Percentiles rank a stretch among this genome's conserved stretches.
phyloP scores from a whole-genome alignment of 2,888 invertebrate species.

The Ischnura elegans region DNA sequence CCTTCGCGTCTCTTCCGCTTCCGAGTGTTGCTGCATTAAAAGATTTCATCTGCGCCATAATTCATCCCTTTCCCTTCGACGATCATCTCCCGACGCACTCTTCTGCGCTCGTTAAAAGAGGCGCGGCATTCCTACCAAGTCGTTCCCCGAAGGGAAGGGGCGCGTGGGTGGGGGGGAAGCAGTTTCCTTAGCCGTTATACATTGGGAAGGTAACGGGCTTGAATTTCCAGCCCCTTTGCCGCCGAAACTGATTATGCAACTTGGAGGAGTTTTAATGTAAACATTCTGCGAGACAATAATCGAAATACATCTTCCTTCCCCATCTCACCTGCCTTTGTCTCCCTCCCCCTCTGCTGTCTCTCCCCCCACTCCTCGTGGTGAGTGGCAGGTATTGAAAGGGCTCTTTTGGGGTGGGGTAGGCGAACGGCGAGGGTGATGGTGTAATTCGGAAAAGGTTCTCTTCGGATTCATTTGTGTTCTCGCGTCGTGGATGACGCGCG shows the following conservation, averaged over 20 bases:
- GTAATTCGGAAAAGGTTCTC: constrained; percentile 9
- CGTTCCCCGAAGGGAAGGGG: neutral
- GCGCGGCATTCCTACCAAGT: neutral
- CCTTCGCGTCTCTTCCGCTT: neutral
- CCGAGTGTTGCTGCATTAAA: neutral
- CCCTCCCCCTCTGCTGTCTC: neutral
- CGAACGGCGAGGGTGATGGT: neutral
- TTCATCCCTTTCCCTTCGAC: constrained; percentile 44
- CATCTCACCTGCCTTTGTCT: neutral
- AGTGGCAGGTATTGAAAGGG: constrained; percentile 31
- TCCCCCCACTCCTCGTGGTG: neutral
- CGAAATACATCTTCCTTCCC: constrained; percentile 48
- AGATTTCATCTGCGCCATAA: constrained; percentile 44
- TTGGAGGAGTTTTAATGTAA: constrained; percentile 44
- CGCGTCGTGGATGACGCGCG: constrained; percentile 1
- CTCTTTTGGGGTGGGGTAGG: neutral
- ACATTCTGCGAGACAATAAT: constrained; percentile 35
- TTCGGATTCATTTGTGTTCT: constrained; percentile 4
- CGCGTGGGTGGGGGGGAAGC: neutral
- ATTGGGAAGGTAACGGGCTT: neutral
- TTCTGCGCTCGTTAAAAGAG: constrained; percentile 40
- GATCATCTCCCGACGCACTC: neutral
- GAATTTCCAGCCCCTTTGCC: constrained; percentile 55
- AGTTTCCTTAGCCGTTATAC: neutral
- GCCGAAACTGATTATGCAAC: constrained; percentile 56